phyloP scores from a whole-genome alignment of 1,140 invertebrate genomes.

The Hylyphantes graminicola region DNA sequence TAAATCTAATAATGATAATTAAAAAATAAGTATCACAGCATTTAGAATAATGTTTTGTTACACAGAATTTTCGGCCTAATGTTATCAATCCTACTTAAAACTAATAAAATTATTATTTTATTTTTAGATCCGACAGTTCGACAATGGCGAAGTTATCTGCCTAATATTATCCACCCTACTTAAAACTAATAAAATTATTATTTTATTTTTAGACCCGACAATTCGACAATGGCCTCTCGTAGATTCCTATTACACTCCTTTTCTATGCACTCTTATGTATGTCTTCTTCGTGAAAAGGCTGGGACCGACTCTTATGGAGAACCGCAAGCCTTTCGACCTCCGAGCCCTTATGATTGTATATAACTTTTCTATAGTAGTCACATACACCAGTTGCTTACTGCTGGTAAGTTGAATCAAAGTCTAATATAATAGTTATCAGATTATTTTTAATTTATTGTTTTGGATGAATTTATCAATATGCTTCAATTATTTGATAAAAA shows the following conservation, averaged over 20 bases:
- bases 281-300: constrained; percentile 74
- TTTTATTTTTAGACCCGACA: constrained; percentile 30
- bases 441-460: neutral
- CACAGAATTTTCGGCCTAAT: no score
- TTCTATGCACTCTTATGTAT: constrained; percentile 74
- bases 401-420: constrained; percentile 13
- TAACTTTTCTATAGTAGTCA: constrained; percentile 70
- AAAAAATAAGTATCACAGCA: no score
- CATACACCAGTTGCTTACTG: constrained; percentile 19
- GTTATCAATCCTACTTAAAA: neutral
- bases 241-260: constrained; percentile 24
- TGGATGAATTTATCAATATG: neutral
- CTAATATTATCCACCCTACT: no score
- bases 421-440: neutral
- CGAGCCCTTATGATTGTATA: constrained; percentile 82
- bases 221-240: constrained; percentile 44
- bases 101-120: neutral
- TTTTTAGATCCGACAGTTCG: constrained; percentile 45
- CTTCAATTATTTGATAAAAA: neutral
- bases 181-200: neutral
- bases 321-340: constrained; percentile 84
- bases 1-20: no score
- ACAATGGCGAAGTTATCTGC: neutral
- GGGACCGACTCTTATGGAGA: constrained; percentile 85
- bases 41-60: no score